Evolutionary conservation across 1,140 invertebrate genomes (phyloP).

Genomic region (Heliconius hewitsoni): DNA sequence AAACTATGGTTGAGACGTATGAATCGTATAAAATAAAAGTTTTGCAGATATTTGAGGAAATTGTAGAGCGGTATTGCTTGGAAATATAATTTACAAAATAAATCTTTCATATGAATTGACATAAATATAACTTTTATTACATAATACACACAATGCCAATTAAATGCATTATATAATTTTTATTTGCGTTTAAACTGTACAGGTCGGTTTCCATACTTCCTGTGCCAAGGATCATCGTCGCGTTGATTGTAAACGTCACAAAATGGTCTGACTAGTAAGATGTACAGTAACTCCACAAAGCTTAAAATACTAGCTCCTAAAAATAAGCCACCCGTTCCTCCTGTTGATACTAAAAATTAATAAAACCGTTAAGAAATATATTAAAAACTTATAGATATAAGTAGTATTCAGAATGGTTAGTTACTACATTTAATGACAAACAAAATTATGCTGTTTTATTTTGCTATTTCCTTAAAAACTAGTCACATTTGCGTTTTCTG

Average conservation of each 20-base stretch:
- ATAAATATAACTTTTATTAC: background rate
- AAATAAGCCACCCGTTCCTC: slow-evolving; percentile 84
- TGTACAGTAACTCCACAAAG: slow-evolving; percentile 83
- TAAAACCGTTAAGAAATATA: slow-evolving; percentile 18
- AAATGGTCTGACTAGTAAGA: slow-evolving; percentile 68
- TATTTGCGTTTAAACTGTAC: slow-evolving; percentile 36
- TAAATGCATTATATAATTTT: background rate
- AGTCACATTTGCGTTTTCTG: background rate
- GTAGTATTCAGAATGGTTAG: background rate
- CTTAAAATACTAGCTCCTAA: slow-evolving; percentile 84
- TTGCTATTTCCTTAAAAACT: background rate
- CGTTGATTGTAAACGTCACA: slow-evolving; percentile 65
- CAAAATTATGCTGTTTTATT: background rate
- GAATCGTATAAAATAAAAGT: slow-evolving; percentile 57
- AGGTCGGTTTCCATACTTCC: slow-evolving; percentile 60
- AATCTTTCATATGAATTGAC: background rate
- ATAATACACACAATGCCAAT: background rate
- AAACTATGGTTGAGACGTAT: slow-evolving; percentile 58
- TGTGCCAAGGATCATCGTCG: slow-evolving; percentile 65
- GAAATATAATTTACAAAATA: background rate
- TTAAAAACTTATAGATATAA: background rate
- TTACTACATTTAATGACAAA: background rate
- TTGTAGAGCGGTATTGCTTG: slow-evolving; percentile 58
- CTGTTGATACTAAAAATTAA: slow-evolving; percentile 82
- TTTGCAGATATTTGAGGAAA: slow-evolving; percentile 66